Evolutionary conservation across 2,888 invertebrate genomes (phyloP).

Genomic region (Acheta domesticus): DNA sequence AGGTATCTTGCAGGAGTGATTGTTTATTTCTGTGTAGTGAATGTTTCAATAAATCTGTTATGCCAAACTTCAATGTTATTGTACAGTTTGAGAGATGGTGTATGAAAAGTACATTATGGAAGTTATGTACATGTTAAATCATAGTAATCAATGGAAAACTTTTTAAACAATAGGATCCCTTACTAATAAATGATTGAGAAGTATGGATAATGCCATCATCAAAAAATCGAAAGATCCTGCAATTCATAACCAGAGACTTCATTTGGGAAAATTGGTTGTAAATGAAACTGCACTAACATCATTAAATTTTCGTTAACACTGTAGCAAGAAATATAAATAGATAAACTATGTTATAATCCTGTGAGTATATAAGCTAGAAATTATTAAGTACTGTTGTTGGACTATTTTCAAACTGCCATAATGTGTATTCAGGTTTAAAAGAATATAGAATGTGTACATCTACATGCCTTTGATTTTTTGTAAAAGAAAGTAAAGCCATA

Average conservation of each 20-base stretch:
- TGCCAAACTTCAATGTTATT: background rate
- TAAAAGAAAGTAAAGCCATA: too few relatives aligned
- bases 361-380: slow-evolving; percentile 6
- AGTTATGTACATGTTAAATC: background rate
- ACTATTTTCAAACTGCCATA: slow-evolving; percentile 18
- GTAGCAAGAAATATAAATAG: background rate
- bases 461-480: background rate
- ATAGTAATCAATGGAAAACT: too few relatives aligned
- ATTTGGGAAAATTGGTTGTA: background rate
- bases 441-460: slow-evolving; percentile 18
- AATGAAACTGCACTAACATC: too few relatives aligned
- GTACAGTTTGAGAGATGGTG: slow-evolving; percentile 4
- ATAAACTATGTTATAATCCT: background rate
- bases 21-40: slow-evolving; percentile 1
- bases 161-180: too few relatives aligned
- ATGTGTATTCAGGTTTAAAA: slow-evolving; percentile 11
- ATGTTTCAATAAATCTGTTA: background rate
- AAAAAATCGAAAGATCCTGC: too few relatives aligned
- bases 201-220: too few relatives aligned
- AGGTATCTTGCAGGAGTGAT: slow-evolving; percentile 18
- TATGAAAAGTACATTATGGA: background rate
- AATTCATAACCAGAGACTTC: background rate
- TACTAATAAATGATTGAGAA: too few relatives aligned
- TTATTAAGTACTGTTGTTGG: background rate
- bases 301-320: background rate